Percentiles rank a stretch among this genome's conserved stretches.
phyloP scores from a whole-genome alignment of 2,113 vertebrate species.

The Amazona guildingii region DNA sequence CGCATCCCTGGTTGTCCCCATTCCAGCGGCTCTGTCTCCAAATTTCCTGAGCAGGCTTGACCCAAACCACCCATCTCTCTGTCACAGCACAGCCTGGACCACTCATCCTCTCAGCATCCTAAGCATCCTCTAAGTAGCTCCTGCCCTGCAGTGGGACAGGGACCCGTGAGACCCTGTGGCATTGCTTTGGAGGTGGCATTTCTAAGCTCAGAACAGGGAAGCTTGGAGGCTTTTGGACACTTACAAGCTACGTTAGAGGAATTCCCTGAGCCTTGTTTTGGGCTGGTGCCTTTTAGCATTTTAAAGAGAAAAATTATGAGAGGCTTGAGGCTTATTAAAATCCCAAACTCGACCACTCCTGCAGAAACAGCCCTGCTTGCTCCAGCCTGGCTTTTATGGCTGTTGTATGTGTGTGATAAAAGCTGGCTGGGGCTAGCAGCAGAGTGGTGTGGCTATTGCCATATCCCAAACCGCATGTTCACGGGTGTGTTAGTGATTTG shows the following conservation, averaged over 20 bases:
- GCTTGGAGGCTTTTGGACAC: background rate
- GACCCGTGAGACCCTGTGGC: accelerated
- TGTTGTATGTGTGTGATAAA: slow-evolving; percentile 12
- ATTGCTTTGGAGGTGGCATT: background rate
- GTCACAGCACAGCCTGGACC: background rate
- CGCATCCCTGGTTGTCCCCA: background rate
- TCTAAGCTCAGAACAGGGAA: background rate
- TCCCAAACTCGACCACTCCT: slow-evolving; percentile 45
- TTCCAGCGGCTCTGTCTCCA: background rate
- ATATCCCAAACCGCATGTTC: slow-evolving; percentile 53
- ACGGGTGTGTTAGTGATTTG: slow-evolving; percentile 32
- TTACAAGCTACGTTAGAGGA: slow-evolving; percentile 57
- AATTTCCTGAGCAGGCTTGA: background rate
- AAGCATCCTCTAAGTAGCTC: background rate
- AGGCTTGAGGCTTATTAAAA: slow-evolving; percentile 70
- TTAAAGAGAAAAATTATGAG: slow-evolving; percentile 51
- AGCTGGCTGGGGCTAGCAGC: background rate
- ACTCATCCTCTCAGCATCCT: background rate
- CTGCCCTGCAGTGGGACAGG: background rate
- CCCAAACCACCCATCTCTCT: background rate
- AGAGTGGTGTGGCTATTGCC: background rate
- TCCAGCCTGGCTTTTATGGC: slow-evolving; percentile 46
- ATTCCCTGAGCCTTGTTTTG: slow-evolving; percentile 44
- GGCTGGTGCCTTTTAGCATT: slow-evolving; percentile 53
- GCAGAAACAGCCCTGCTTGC: slow-evolving; percentile 30